phyloP scores from a whole-genome alignment of 2,888 invertebrate species.

The Ctena decussata region DNA sequence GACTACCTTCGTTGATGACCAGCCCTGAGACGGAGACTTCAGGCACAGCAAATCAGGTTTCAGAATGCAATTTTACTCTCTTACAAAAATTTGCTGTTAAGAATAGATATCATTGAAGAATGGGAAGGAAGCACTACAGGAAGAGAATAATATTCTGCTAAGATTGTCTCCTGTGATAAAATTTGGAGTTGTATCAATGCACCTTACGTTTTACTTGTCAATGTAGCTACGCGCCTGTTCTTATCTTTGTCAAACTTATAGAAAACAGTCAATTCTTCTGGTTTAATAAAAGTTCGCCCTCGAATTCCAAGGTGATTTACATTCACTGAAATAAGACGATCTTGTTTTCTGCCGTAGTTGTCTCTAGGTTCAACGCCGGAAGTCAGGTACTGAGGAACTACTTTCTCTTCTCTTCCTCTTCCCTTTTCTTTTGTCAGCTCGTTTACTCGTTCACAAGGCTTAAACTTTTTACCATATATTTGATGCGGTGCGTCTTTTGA shows the following conservation, averaged over 20 bases:
- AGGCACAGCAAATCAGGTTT: no score
- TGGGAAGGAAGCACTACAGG: no score
- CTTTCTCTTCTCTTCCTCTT: conserved; percentile 27
- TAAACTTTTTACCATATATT: conserved; percentile 42
- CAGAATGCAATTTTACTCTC: no score
- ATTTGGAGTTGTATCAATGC: no score
- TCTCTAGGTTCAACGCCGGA: not conserved
- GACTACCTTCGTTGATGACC: no score
- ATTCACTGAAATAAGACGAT: conserved; percentile 27
- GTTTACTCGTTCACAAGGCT: conserved; percentile 36
- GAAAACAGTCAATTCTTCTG: conserved; percentile 37
- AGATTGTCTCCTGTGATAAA: no score
- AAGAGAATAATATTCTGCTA: no score
- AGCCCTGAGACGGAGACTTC: no score
- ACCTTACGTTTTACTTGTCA: not conserved
- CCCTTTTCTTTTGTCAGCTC: conserved; percentile 30
- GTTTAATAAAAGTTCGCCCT: conserved; percentile 42
- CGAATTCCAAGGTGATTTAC: conserved; percentile 61
- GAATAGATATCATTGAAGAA: no score
- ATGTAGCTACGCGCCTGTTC: not conserved
- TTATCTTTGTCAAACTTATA: conserved; percentile 36
- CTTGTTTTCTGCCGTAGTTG: not conserved
- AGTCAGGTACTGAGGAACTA: not conserved
- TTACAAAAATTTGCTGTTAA: no score
- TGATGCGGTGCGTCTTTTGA: conserved; percentile 50